These are phyloP conservation scores for Heterochromis multidens DNA, from an alignment of 2,113 vertebrate species.

Conservation along the genomic window DNA sequence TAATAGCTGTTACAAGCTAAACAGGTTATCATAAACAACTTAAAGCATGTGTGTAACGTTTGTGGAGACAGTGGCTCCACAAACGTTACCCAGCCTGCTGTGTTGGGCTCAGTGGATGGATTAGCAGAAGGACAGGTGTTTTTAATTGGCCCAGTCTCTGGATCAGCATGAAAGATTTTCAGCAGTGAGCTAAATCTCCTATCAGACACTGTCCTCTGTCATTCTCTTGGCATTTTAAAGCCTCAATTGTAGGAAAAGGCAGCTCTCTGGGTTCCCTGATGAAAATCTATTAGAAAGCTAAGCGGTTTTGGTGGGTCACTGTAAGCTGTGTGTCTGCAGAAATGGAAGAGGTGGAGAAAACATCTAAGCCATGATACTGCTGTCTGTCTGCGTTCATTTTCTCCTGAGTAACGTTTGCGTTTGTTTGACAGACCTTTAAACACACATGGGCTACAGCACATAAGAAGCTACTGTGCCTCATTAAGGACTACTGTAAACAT, in stretches of 20 bases:
- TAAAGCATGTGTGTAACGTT: background rate
- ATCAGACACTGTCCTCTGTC: background rate
- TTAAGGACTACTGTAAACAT: slow-evolving; percentile 22
- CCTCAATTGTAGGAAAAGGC: background rate
- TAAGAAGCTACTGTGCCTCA: background rate
- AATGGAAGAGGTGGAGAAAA: background rate
- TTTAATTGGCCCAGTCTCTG: slow-evolving; percentile 36
- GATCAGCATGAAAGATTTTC: background rate
- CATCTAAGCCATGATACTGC: background rate
- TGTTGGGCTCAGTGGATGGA: slow-evolving; percentile 2
- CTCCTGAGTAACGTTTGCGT: background rate
- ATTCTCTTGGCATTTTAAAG: background rate
- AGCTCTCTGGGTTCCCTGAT: background rate
- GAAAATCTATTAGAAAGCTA: background rate
- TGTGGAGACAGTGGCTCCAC: background rate
- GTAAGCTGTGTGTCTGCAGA: background rate
- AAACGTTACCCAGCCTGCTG: background rate
- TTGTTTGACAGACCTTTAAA: slow-evolving; percentile 41
- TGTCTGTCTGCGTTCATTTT: slow-evolving; percentile 34
- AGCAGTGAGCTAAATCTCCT: background rate
- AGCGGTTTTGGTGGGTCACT: background rate
- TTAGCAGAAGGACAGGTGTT: slow-evolving; percentile 53
- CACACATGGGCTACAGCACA: background rate
- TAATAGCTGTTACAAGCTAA: background rate
- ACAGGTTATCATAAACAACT: background rate